Conservation (phyloP, 2,797 vertebrate genomes). For the Esox masquinongy region DNA sequence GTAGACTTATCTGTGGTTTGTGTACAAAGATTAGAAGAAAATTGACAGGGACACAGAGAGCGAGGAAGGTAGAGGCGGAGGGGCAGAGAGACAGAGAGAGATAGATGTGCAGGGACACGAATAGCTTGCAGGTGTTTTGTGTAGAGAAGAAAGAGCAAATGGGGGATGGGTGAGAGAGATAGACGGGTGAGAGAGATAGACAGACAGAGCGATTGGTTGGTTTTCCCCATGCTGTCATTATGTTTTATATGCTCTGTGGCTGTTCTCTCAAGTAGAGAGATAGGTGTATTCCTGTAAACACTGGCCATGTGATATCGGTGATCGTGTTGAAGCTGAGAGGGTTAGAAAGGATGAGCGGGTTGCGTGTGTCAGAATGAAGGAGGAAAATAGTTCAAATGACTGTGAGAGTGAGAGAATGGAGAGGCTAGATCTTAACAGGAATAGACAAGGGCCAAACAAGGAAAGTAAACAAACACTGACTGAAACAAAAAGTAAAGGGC, state of each 20-base stretch:
- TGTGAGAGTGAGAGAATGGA: neutral
- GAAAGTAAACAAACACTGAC: constrained; percentile 27
- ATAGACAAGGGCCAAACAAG: constrained; percentile 3
- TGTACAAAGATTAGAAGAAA: constrained; percentile 47
- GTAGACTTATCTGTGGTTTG: constrained; percentile 45
- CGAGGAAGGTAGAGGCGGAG: constrained; percentile 15
- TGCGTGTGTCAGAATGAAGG: constrained; percentile 17
- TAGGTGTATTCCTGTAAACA: constrained; percentile 1
- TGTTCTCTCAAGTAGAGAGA: constrained; percentile 36
- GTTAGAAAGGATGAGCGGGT: constrained; percentile 20
- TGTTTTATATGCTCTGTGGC: constrained; percentile 57
- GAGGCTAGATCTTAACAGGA: constrained; percentile 5
- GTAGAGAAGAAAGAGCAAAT: neutral
- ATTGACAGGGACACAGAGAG: constrained; percentile 37
- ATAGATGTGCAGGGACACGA: constrained; percentile 65
- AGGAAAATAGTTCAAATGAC: neutral
- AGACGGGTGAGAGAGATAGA: constrained; percentile 15
- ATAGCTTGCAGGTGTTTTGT: constrained; percentile 67
- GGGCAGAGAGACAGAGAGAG: constrained; percentile 19
- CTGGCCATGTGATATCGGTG: constrained; percentile 32
- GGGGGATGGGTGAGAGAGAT: constrained; percentile 16
- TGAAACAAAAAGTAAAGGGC: constrained; percentile 34
- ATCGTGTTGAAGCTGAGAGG: constrained; percentile 24
- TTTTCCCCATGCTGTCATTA: constrained; percentile 52
- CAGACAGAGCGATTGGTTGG: constrained; percentile 20